Conservation (phyloP, 2,113 vertebrate species). For the Chloebia gouldiae region DNA sequence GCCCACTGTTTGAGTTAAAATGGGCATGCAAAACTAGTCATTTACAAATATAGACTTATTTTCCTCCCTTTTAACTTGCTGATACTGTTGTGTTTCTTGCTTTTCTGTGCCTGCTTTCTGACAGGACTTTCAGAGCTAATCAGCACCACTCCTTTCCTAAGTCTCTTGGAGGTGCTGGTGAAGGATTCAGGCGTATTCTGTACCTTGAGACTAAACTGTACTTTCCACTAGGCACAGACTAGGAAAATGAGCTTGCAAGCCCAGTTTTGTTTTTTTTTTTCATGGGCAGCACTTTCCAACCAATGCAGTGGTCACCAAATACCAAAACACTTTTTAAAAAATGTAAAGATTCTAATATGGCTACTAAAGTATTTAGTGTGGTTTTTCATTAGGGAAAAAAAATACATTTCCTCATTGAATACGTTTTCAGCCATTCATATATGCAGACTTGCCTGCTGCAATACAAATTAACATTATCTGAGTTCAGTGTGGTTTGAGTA, state of each 20-base stretch:
- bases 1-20: neutral
- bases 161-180: neutral
- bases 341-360: neutral
- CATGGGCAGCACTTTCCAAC: neutral
- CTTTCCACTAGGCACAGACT: neutral
- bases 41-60: neutral
- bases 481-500: neutral
- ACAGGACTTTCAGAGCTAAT: neutral
- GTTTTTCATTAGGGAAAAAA: neutral
- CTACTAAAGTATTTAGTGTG: neutral
- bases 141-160: neutral
- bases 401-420: neutral
- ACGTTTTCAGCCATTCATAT: neutral
- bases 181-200: neutral
- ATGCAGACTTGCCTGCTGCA: neutral
- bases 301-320: neutral
- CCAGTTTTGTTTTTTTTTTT: neutral
- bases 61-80: neutral
- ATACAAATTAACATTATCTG: neutral
- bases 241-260: neutral
- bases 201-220: neutral
- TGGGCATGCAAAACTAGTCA: fast-evolving
- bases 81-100: neutral
- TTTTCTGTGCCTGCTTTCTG: neutral
- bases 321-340: neutral